Evolutionary conservation across 2,113 vertebrate species (phyloP).

Genomic region (Hippocampus guttulatus): DNA sequence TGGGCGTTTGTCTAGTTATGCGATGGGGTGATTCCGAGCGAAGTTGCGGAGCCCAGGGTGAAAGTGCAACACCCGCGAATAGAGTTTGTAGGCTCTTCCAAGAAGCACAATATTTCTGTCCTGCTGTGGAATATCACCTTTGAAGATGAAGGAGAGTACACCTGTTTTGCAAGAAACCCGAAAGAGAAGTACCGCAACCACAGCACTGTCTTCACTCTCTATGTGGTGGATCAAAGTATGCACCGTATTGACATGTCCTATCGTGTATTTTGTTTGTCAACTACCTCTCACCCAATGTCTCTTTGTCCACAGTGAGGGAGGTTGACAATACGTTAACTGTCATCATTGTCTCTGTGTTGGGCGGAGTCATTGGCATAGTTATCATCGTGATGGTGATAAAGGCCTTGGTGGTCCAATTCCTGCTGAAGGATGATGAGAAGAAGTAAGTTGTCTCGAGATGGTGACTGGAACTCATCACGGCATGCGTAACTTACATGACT

Average conservation of each 20-base stretch:
- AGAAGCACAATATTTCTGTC: constrained; percentile 84
- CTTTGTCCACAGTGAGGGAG: constrained; percentile 75
- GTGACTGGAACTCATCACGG: background rate
- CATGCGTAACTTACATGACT: background rate
- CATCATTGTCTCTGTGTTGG: constrained; percentile 82
- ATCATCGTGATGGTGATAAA: constrained; percentile 85
- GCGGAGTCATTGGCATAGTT: constrained; percentile 84
- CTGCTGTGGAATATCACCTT: constrained; percentile 82
- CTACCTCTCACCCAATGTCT: background rate
- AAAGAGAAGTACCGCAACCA: constrained; percentile 81
- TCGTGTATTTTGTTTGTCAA: background rate
- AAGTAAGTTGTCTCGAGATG: constrained; percentile 76
- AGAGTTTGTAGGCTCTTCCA: constrained; percentile 78
- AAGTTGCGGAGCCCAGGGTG: constrained; percentile 62
- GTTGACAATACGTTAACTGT: constrained; percentile 85
- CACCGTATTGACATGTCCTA: background rate
- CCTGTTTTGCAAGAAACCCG: constrained; percentile 84
- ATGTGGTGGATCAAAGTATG: constrained; percentile 83
- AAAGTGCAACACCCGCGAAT: constrained; percentile 65
- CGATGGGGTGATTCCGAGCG: constrained; percentile 67
- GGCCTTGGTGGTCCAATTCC: constrained; percentile 80
- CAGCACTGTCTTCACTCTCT: constrained; percentile 77
- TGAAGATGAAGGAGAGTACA: constrained; percentile 83
- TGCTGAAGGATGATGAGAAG: constrained; percentile 83
- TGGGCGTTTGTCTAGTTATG: constrained; percentile 66